These are phyloP conservation scores for Neotoma lepida DNA, from an alignment of 2,113 vertebrate genomes.

Conservation along the genomic window DNA sequence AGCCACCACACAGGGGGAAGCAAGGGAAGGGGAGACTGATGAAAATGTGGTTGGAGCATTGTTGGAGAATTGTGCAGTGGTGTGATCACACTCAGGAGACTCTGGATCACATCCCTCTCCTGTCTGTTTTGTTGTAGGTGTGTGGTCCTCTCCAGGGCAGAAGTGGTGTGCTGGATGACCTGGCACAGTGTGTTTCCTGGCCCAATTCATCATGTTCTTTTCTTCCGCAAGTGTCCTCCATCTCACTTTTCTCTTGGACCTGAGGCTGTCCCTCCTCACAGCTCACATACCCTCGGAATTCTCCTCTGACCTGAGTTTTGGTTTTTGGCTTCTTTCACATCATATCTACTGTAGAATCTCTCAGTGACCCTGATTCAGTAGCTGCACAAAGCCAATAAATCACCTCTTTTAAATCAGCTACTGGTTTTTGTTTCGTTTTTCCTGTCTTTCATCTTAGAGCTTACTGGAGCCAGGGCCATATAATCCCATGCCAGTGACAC, in stretches of 20 bases:
- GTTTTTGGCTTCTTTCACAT: background rate
- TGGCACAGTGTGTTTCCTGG: accelerated
- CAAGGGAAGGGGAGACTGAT: accelerated
- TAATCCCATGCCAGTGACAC: accelerated
- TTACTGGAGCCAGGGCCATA: background rate
- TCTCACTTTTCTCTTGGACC: background rate
- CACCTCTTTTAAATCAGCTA: accelerated
- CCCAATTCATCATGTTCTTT: background rate
- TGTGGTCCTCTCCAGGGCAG: background rate
- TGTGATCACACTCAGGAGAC: accelerated
- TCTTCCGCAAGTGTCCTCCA: accelerated
- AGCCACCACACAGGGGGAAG: accelerated
- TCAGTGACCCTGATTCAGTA: accelerated
- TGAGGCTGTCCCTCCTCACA: accelerated
- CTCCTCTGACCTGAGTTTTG: accelerated
- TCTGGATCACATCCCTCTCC: accelerated
- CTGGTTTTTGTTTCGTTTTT: background rate
- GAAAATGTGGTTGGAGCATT: background rate
- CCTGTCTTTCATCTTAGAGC: background rate
- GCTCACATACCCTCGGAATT: accelerated
- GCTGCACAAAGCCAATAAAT: background rate
- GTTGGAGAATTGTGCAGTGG: accelerated
- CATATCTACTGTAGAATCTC: accelerated
- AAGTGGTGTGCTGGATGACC: accelerated
- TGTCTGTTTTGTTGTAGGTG: background rate